Evolutionary conservation across 1,140 invertebrate genomes (phyloP).

Genomic region (Euwallacea fornicatus): DNA sequence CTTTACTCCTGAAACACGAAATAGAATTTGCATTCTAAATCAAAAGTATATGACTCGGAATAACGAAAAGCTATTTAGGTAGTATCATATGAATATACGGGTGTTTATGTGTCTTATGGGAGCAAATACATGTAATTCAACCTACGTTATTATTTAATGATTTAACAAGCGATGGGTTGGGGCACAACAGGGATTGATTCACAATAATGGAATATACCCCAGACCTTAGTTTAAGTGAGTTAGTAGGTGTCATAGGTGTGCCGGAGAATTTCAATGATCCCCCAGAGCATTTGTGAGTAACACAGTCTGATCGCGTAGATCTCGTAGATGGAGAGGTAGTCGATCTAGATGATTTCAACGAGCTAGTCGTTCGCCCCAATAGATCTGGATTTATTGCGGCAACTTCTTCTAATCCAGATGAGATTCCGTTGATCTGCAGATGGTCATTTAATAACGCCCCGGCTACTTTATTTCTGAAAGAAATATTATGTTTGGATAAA

Average conservation of each 20-base stretch:
- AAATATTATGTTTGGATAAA: neutral
- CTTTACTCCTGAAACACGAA: slow-evolving; percentile 71
- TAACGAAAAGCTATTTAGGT: too few relatives aligned
- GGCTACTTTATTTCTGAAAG: slow-evolving; percentile 78
- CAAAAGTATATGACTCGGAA: too few relatives aligned
- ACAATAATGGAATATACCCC: neutral
- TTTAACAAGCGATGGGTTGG: too few relatives aligned
- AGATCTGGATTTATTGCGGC: slow-evolving; percentile 6
- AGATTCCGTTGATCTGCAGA: slow-evolving; percentile 82
- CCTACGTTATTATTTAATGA: too few relatives aligned
- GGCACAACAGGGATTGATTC: too few relatives aligned
- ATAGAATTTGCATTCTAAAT: neutral
- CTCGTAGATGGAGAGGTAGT: slow-evolving; percentile 21
- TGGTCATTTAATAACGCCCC: slow-evolving; percentile 83
- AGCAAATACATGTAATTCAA: too few relatives aligned
- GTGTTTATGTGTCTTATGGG: too few relatives aligned
- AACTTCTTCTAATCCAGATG: slow-evolving; percentile 59
- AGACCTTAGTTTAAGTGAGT: slow-evolving; percentile 17
- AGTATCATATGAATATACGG: too few relatives aligned
- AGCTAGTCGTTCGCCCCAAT: slow-evolving; percentile 5
- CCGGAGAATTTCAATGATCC: neutral
- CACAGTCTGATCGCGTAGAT: slow-evolving; percentile 22
- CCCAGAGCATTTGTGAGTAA: neutral
- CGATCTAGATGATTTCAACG: slow-evolving; percentile 23
- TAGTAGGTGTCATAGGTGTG: slow-evolving; percentile 13